Evolutionary conservation across 2,797 vertebrate genomes (phyloP).

Genomic region (Hapalemur alaotrensis): DNA sequence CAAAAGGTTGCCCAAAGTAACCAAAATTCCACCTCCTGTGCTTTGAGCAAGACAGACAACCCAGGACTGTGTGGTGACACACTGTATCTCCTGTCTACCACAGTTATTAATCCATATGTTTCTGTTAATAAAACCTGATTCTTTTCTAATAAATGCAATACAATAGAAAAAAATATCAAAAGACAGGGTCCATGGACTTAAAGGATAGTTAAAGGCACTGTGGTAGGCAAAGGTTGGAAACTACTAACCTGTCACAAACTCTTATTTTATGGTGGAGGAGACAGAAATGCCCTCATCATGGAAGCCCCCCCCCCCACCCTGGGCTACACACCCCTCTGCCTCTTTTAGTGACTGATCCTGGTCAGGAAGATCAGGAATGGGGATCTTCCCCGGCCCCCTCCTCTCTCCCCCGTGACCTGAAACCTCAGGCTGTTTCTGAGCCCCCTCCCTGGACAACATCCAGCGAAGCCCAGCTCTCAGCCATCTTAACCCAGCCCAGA

Average conservation of each 20-base stretch:
- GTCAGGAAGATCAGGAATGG: background rate
- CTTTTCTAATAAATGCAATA: background rate
- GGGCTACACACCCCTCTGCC: fast-evolving
- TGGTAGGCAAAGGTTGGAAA: background rate
- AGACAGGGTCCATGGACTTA: background rate
- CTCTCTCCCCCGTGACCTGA: background rate
- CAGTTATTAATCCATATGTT: no score
- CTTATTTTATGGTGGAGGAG: background rate
- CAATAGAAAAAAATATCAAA: background rate
- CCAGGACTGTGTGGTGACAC: no score
- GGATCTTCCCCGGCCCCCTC: no score
- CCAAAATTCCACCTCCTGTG: background rate
- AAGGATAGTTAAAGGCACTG: background rate
- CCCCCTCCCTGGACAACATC: background rate
- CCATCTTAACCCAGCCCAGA: background rate
- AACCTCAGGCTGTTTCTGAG: background rate
- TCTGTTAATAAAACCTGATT: background rate
- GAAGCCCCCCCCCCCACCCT: background rate
- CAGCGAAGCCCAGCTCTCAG: background rate
- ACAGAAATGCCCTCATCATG: background rate
- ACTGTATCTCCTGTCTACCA: background rate
- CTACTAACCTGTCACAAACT: background rate
- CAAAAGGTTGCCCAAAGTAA: background rate
- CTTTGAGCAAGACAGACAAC: background rate
- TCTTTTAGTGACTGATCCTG: background rate